Evolutionary conservation across 1,140 invertebrate genomes (phyloP).

Genomic region (Asbolus verrucosus): DNA sequence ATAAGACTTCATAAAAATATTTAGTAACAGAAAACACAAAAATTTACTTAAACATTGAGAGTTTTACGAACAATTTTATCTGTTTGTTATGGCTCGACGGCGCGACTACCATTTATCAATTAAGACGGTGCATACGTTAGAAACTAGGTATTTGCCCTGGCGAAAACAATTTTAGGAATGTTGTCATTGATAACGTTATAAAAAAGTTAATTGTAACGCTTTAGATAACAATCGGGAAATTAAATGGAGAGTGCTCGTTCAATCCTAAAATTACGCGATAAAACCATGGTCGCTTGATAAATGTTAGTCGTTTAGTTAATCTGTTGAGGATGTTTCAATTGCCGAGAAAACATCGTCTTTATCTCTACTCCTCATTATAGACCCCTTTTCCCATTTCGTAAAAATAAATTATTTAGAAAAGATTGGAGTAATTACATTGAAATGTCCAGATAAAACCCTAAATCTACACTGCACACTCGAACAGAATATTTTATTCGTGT

Average conservation of each 20-base stretch:
- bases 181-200: conserved; percentile 1
- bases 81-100: too few relatives aligned
- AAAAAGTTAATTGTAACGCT: conserved; percentile 51
- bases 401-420: conserved; percentile 14
- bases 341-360: conserved; percentile 47
- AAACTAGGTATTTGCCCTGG: not conserved
- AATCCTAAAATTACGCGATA: conserved; percentile 52
- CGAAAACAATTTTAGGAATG: not conserved
- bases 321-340: conserved; percentile 54
- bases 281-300: conserved; percentile 52
- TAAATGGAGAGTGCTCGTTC: conserved; percentile 53
- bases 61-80: too few relatives aligned
- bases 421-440: not conserved
- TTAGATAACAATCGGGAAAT: conserved; percentile 51
- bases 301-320: conserved; percentile 54
- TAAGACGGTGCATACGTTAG: too few relatives aligned
- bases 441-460: not conserved
- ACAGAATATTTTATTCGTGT: not conserved
- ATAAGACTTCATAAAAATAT: conserved; percentile 16
- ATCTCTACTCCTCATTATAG: conserved; percentile 26
- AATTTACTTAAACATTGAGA: not conserved
- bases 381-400: conserved; percentile 15
- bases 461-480: not conserved
- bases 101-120: too few relatives aligned
- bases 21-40: not conserved